These are phyloP conservation scores for Eupeodes luniger DNA, from an alignment of 2,888 invertebrate species.

Conservation along the genomic window DNA sequence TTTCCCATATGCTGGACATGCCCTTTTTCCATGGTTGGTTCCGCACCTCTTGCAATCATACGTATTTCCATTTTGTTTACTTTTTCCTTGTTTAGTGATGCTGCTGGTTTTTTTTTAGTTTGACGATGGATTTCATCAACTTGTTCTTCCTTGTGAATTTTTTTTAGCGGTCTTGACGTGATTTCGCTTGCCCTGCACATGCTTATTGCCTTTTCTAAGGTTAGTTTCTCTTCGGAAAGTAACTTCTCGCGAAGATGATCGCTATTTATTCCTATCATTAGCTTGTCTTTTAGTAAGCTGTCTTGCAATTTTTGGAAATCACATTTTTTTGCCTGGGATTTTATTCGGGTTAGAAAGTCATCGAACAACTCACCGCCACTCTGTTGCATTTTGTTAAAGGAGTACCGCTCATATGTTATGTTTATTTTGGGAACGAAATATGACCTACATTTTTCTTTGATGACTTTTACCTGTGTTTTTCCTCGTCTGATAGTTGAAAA, in stretches of 20 bases:
- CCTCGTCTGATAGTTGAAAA: slow-evolving; percentile 12
- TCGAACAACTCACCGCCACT: neutral
- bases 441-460: neutral
- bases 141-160: slow-evolving; percentile 18
- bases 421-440: slow-evolving; percentile 23
- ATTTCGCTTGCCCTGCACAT: slow-evolving; percentile 14
- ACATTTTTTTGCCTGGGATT: slow-evolving; percentile 27
- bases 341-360: slow-evolving; percentile 23
- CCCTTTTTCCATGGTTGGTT: slow-evolving; percentile 24
- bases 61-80: neutral
- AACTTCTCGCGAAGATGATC: slow-evolving; percentile 18
- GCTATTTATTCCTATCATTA: slow-evolving; percentile 27
- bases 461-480: slow-evolving; percentile 19
- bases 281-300: slow-evolving; percentile 25
- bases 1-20: slow-evolving; percentile 16
- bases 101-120: neutral
- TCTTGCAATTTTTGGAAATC: slow-evolving; percentile 16
- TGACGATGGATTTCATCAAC: slow-evolving; percentile 1
- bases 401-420: slow-evolving; percentile 17
- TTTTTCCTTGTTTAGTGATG: neutral
- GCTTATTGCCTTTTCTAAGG: neutral
- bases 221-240: slow-evolving; percentile 26
- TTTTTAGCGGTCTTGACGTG: slow-evolving; percentile 6
- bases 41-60: slow-evolving; percentile 19
- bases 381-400: slow-evolving; percentile 27